These are phyloP conservation scores for Dromococcyx pavoninus DNA, from an alignment of 2,797 vertebrate genomes.

Conservation along the genomic window DNA sequence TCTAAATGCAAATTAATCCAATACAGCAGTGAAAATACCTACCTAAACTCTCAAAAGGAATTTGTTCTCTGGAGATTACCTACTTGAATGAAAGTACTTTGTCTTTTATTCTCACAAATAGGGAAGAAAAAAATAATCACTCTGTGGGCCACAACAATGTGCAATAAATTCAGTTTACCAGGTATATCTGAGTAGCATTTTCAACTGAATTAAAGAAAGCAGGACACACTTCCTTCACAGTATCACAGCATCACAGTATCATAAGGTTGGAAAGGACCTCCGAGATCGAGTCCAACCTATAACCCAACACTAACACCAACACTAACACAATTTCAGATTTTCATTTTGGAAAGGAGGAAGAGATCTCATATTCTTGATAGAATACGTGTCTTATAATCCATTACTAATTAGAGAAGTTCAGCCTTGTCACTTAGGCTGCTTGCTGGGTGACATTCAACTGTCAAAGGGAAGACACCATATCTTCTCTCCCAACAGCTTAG, in stretches of 20 bases:
- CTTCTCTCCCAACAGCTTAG: background rate
- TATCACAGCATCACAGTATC: too few species aligned
- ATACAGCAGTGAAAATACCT: background rate
- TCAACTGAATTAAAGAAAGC: background rate
- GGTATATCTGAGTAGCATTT: background rate
- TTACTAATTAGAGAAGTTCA: background rate
- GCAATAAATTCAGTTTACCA: background rate
- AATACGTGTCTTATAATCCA: background rate
- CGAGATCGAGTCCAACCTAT: too few species aligned
- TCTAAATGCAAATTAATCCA: conserved; percentile 46
- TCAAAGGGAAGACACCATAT: background rate
- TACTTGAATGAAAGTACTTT: background rate
- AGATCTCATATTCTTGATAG: background rate
- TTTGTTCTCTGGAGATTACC: conserved; percentile 7
- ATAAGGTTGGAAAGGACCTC: too few species aligned
- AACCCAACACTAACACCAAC: too few species aligned
- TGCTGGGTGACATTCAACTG: background rate
- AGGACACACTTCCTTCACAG: background rate
- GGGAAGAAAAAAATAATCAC: background rate
- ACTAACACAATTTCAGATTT: background rate
- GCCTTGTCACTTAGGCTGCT: background rate
- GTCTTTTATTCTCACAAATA: background rate
- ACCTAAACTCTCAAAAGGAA: background rate
- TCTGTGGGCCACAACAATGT: background rate
- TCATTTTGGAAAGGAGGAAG: background rate